Base-by-base conservation (phyloP, 2,888 invertebrate genomes). In the Spatulosminthurus flaviceps region DNA sequence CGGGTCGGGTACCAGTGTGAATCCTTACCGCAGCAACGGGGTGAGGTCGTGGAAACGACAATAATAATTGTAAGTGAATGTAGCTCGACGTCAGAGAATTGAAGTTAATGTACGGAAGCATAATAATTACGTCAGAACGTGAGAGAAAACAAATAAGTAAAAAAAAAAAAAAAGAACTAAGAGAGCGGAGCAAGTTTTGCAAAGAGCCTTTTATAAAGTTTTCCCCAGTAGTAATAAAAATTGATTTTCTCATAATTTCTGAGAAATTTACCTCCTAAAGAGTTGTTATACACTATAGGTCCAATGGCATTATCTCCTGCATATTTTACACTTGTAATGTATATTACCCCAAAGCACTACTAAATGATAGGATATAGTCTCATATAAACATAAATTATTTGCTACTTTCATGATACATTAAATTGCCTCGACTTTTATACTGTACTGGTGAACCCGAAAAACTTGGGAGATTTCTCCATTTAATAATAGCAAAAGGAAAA, bases 141-240 rank as follows among this genome's bases (percentile, higher is more conserved):
- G 34, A 34, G 34, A 34, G 34, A 34, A 34, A 34, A 34, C 34
- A 34, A 34, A 34, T 34, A 34, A 34, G 34, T 34, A 34, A 34
- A 34, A 34, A 4, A n/a, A n/a, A n/a, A n/a, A n/a, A n/a, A n/a
- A n/a, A n/a, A n/a, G n/a, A n/a, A n/a, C n/a, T n/a, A n/a, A n/a
- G 4, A 34, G 34, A 34, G 5, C 9, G 5, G 34, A 7, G 34
- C 5, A 34, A 34, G 34, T 34, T n/a, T 34, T 34, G 34, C 51
- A 51, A 13, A 19, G 51, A 16, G 19, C 9, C 51, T n/a, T n/a
- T n/a, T n/a, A n/a, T 51, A n/a, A 51, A 51, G 51, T 19, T 19
- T 51, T 19, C n/a, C n/a, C 16, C 51, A 51, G n/a, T n/a, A 75
- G 42, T 64, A 76, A 76, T 76, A 76, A 67, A 76, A 76, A 76